Evolutionary conservation across 2,113 vertebrate species (phyloP).

Genomic region (Poicephalus meyeri): DNA sequence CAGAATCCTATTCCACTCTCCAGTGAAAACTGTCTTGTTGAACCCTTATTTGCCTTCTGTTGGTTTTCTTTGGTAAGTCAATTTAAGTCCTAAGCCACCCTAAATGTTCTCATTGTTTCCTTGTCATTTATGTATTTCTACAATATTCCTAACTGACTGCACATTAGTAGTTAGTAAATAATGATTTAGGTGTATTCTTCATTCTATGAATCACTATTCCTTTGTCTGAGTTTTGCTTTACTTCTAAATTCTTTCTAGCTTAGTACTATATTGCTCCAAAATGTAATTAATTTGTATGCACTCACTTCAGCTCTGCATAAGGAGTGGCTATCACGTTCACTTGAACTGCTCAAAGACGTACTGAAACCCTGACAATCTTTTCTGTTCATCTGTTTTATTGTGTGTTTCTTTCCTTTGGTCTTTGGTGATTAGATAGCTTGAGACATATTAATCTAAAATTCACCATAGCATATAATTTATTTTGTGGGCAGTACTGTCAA

Average conservation of each 20-base stretch:
- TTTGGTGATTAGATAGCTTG: slow-evolving; percentile 29
- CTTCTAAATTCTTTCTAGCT: not conserved
- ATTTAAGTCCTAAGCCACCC: not conserved
- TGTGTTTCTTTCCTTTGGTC: slow-evolving; percentile 27
- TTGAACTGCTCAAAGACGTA: not conserved
- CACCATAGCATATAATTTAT: slow-evolving; percentile 44
- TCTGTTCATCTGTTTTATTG: not conserved
- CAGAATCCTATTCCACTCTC: slow-evolving; percentile 1
- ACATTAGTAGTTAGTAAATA: not conserved
- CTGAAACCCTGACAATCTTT: slow-evolving; percentile 30
- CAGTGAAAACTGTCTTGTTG: slow-evolving; percentile 27
- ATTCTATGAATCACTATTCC: not conserved
- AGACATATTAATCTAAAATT: slow-evolving; percentile 43
- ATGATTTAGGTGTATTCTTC: not conserved
- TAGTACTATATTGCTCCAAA: not conserved
- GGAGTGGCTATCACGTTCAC: not conserved
- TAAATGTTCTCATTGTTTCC: slow-evolving; percentile 7
- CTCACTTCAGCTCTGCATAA: not conserved
- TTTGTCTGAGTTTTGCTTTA: slow-evolving; percentile 8
- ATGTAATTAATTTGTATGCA: not conserved
- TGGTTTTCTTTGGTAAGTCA: not conserved
- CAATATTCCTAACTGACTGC: not conserved
- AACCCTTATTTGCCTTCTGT: not conserved
- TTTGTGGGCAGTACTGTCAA: slow-evolving; percentile 49
- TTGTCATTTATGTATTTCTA: not conserved